These are phyloP conservation scores for Plectropomus leopardus DNA, from an alignment of 2,113 vertebrate species.

Conservation along the genomic window DNA sequence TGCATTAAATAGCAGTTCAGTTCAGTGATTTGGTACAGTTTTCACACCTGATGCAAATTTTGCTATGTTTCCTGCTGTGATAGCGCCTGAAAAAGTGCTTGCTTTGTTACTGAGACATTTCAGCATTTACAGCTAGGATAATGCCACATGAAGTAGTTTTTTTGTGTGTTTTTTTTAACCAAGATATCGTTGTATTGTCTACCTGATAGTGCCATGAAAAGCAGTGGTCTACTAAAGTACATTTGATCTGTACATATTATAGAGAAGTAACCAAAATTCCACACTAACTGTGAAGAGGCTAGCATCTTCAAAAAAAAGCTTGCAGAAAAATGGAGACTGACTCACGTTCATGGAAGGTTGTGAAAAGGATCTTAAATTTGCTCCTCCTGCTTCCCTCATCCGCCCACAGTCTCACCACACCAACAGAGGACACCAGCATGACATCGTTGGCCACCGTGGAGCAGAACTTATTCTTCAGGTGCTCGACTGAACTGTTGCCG, in stretches of 20 bases:
- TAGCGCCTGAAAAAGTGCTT: too few species aligned
- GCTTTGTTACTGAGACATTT: too few species aligned
- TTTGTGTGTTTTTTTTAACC: background rate
- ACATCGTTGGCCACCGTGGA: conserved; percentile 98
- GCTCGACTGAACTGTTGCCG: conserved; percentile 95
- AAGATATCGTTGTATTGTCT: too few species aligned
- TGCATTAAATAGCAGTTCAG: too few species aligned
- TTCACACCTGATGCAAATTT: too few species aligned
- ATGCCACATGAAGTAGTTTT: too few species aligned
- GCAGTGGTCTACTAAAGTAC: too few species aligned
- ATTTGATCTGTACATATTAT: too few species aligned
- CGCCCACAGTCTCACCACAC: conserved; percentile 97
- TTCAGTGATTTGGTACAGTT: too few species aligned
- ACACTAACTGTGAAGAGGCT: background rate
- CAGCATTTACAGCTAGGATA: too few species aligned
- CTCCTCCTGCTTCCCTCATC: conserved; percentile 96
- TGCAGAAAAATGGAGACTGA: background rate
- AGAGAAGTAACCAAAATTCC: background rate
- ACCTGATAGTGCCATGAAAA: too few species aligned
- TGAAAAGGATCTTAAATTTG: conserved; percentile 97
- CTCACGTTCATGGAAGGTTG: conserved; percentile 98
- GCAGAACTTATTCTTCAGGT: conserved; percentile 97
- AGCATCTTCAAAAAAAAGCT: background rate
- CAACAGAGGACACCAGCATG: conserved; percentile 92
- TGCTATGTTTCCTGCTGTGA: too few species aligned